Evolutionary conservation across 2,888 invertebrate species (phyloP), one percentile per base, ranked within the genome.

Genomic region (Eurytoma californica): DNA sequence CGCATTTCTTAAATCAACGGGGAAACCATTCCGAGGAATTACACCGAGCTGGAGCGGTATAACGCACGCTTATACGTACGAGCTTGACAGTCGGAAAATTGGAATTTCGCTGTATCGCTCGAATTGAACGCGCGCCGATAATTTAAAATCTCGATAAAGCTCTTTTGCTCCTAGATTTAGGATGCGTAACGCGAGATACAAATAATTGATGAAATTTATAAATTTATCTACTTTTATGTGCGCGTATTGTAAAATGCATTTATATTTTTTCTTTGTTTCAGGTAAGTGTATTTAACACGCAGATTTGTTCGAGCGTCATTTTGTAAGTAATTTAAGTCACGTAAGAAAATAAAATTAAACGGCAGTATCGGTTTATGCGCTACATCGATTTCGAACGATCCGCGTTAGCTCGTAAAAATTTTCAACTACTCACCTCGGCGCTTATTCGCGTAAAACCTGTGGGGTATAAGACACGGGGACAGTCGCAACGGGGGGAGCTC

Each of bases 1-100:
- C 81, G 79, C n/a, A 85, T 84, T 88, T 87, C 87, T 86, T 88
- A 86, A 86, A 88, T 88, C 87, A 87, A 86, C 87, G 84, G 84
- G 86, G 86, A 85, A 39, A 39, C 39, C 58, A 14, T 87, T 87
- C 85, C 83, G 83, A 86, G 86, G 86, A 87, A 88, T 88, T 88
- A 87, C 63, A 63, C 82, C 80, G 57, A 30, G 69, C 58, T 20
- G 24, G n/a, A 9, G 61, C 47, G n/a, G 47, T 82, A 75, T 67
- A 75, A 28, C 47, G 3, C 18, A 49, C 74, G 75, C 16, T 80
- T 72, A 76, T 39, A 39, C 72, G 60, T 74, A 72, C 72, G 74
- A 53, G 69, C 76, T 79, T 68, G 81, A 79, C 79, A 65, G 76
- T 79, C 72, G 68, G 67, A 80, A 82, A 79, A 82, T 80, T 81